Evolutionary conservation across 2,113 vertebrate species (phyloP).

Genomic region (Laticauda colubrina): DNA sequence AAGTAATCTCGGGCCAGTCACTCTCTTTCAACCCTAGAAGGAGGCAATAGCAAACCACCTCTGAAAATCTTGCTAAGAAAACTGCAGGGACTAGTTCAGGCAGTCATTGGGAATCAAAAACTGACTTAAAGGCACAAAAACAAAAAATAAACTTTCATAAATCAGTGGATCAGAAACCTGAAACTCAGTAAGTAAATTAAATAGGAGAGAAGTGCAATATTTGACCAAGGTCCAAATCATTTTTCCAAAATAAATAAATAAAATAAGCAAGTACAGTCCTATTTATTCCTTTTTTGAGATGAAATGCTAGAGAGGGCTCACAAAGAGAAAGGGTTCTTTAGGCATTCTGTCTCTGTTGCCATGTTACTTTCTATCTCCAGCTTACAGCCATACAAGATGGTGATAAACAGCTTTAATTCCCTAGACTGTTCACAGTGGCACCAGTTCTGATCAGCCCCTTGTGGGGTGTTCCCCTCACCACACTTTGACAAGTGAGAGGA

Average conservation of each 20-base stretch:
- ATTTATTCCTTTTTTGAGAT: not conserved
- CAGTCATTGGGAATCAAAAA: not conserved
- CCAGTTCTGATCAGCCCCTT: not conserved
- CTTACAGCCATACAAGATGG: not conserved
- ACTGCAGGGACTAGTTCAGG: not conserved
- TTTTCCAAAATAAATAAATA: not conserved
- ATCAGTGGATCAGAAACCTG: not conserved
- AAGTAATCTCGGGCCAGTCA: not conserved
- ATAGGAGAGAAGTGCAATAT: not conserved
- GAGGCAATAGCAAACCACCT: not conserved
- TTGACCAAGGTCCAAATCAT: not conserved
- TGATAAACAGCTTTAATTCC: not conserved
- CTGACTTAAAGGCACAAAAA: not conserved
- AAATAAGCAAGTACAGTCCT: not conserved
- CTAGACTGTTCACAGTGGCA: not conserved
- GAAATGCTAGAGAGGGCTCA: not conserved
- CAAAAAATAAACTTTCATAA: not conserved
- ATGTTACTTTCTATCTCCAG: not conserved
- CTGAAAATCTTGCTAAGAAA: not conserved
- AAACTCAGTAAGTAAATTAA: not conserved
- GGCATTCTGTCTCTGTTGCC: not conserved
- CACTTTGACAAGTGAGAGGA: not conserved
- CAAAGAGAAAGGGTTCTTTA: not conserved
- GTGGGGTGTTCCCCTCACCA: rapidly evolving
- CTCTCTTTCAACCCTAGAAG: not conserved